Conservation (phyloP, 2,797 vertebrate species). For the Apodemus agrarius region DNA sequence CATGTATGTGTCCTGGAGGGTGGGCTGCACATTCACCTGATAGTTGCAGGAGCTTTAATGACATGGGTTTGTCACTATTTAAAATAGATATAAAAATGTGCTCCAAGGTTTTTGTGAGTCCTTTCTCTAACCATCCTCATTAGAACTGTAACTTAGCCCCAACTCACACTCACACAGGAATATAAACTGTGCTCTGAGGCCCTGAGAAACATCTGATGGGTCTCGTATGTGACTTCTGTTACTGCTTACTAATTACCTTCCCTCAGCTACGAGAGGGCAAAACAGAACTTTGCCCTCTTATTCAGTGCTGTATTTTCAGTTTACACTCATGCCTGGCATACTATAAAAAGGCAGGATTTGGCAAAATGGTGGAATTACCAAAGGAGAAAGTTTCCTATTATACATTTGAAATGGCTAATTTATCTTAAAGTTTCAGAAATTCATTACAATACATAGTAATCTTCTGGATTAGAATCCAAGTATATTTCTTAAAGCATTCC, state of each 20-base stretch:
- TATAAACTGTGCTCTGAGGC: neutral
- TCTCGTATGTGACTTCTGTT: constrained; percentile 35
- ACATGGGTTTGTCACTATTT: constrained; percentile 21
- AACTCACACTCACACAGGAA: neutral
- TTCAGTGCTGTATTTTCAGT: neutral
- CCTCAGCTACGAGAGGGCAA: constrained; percentile 24
- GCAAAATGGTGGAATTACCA: neutral
- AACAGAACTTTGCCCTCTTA: neutral
- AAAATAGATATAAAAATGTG: neutral
- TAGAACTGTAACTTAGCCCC: neutral
- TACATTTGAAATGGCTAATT: constrained; percentile 51
- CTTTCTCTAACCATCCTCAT: neutral
- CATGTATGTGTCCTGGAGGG: neutral
- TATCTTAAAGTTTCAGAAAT: constrained; percentile 48
- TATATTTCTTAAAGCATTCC: constrained; percentile 36
- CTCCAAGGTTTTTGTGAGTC: neutral
- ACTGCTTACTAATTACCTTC: neutral
- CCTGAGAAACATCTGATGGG: neutral
- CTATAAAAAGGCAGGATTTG: neutral
- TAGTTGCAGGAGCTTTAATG: neutral
- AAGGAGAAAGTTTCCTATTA: constrained; percentile 40
- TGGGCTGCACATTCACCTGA: neutral
- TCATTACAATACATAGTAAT: constrained; percentile 53
- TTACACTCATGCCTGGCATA: neutral
- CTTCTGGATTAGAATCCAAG: neutral